Evolutionary conservation across 2,113 vertebrate genomes (phyloP), one percentile per base, ranked within the genome.

Genomic region (Centropus bengalensis): DNA sequence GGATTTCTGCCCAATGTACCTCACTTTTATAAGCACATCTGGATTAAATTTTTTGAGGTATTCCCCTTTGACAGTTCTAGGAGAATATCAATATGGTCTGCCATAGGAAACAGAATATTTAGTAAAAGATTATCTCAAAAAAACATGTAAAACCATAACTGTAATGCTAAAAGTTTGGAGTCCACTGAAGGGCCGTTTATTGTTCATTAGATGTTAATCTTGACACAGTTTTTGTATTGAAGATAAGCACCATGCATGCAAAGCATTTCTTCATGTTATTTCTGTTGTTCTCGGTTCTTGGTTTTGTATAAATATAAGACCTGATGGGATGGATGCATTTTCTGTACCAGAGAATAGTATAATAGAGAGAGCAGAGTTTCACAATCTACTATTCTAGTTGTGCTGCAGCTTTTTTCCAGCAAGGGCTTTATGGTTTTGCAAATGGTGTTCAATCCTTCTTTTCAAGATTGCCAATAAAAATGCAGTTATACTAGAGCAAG

Each of bases 191-290:
- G 63, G 80, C 78, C 73, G 70, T 86, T 92, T 94, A 85, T 79
- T 90, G 51, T 70, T 87, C 47, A 27, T 87, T 90, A 95, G 69
- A 52, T 93, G 56, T 92, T 96, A 91, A 79, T 82, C 69, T 92
- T 94, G 79, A 69, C 24, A 78, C 42, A 79, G 28, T 86, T 87
- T 94, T 93, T 87, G 27, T 54, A 36, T 4, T 91, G 86, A 91
- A 92, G 66, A 73, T 77, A 92, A 92, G 45, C 38, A 82, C 40
- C 15, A 9, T 17, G 20, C 23, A 64, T 20, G 40, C 51, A 79
- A 66, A 86, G 33, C 5, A 45, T 83, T 95, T 89, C 45, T 95
- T 75, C 30, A 51, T 71, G 58, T 36, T 62, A 3, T 76, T 95
- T 82, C 51, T 77, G 38, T 74, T 86, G 32, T 49, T 19, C 33